Conservation (phyloP, 2,113 vertebrate genomes). For the Globicephala melas region DNA sequence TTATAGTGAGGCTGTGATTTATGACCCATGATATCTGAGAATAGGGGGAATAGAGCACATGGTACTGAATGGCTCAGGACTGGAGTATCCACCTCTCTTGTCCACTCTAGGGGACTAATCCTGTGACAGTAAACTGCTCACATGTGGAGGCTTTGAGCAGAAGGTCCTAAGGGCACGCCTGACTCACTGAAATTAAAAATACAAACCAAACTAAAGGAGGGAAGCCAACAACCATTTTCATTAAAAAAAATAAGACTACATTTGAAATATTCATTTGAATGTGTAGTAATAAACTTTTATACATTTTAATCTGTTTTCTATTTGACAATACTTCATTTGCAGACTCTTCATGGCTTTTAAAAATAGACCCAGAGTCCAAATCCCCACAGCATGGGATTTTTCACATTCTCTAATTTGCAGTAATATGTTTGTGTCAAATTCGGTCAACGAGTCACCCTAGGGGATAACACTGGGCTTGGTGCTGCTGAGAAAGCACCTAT, state of each 20-base stretch:
- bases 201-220: not conserved
- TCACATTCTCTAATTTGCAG: slow-evolving; percentile 52
- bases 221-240: not conserved
- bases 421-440: slow-evolving; percentile 25
- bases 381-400: slow-evolving; percentile 39
- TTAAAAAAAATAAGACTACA: not conserved
- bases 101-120: not conserved
- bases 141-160: not conserved
- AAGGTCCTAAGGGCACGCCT: not conserved
- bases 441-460: not conserved
- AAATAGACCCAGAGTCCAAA: slow-evolving; percentile 62
- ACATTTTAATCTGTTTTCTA: slow-evolving; percentile 61
- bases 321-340: slow-evolving; percentile 67
- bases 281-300: slow-evolving; percentile 47
- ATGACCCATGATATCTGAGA: not conserved
- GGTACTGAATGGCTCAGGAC: not conserved
- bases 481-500: not conserved
- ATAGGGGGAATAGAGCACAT: not conserved
- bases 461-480: not conserved
- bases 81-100: not conserved
- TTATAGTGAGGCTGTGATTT: not conserved
- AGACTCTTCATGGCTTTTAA: slow-evolving; percentile 59
- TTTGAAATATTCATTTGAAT: slow-evolving; percentile 58
- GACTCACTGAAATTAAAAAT: not conserved
- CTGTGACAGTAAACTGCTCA: not conserved